phyloP scores from a whole-genome alignment of 2,797 vertebrate species.

The Amniataba percoides region DNA sequence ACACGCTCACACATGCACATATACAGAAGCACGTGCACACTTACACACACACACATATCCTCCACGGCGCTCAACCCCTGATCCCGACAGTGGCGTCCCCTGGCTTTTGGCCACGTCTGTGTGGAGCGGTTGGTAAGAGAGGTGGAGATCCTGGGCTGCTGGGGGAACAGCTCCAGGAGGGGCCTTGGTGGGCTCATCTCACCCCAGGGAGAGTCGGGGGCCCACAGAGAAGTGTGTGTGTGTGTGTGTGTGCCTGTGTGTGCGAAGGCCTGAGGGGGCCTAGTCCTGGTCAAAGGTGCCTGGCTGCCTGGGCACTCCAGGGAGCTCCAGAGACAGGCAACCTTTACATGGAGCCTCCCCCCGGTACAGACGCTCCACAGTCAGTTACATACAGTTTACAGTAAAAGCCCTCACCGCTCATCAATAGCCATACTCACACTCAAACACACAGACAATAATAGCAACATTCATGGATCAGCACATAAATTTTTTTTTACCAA shows the following conservation, averaged over 20 bases:
- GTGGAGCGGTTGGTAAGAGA: slow-evolving; percentile 72
- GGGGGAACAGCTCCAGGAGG: slow-evolving; percentile 71
- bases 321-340: slow-evolving; percentile 78
- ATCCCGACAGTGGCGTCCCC: slow-evolving; percentile 74
- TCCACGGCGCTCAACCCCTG: slow-evolving; percentile 61
- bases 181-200: slow-evolving; percentile 78
- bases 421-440: slow-evolving; percentile 71
- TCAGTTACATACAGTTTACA: slow-evolving; percentile 70
- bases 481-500: slow-evolving; percentile 16
- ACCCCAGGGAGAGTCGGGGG: slow-evolving; percentile 74
- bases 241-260: slow-evolving; percentile 48
- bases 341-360: slow-evolving; percentile 76
- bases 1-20: slow-evolving; percentile 54
- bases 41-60: slow-evolving; percentile 57
- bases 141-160: slow-evolving; percentile 68
- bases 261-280: slow-evolving; percentile 71
- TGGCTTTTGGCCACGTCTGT: slow-evolving; percentile 79
- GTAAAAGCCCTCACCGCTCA: slow-evolving; percentile 68
- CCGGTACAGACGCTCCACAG: slow-evolving; percentile 72
- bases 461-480: slow-evolving; percentile 65
- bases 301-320: slow-evolving; percentile 77
- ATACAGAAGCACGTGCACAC: slow-evolving; percentile 59
- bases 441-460: slow-evolving; percentile 61
- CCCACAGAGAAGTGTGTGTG: slow-evolving; percentile 69
- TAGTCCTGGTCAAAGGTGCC: slow-evolving; percentile 79